Evolutionary conservation across 37 sponge, comb jelly and placozoan genomes (phyloP), one percentile per base, ranked within the genome.

Genomic region (Tethya wilhelma): DNA sequence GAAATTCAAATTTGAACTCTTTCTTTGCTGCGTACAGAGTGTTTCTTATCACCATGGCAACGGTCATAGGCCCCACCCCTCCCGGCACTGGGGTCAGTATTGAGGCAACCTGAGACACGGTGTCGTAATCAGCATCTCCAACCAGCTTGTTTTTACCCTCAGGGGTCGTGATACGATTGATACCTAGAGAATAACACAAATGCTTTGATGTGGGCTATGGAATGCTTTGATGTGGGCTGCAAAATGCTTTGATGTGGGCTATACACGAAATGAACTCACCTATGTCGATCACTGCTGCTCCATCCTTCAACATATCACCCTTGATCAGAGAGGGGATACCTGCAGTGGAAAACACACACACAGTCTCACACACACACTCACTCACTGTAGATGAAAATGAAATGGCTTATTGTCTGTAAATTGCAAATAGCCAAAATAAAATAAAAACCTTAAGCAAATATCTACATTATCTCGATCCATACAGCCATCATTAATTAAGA

Each of bases 51-150:
- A 94, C 64, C 87, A 90, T 90, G 67, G 91, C 91, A 38, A 94
- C 95, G 3, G 95, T 94, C 60, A 94, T 60, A 30, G 92, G 95
- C 44, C 95, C 95, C 64, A 94, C 95, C 56, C 95, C 95, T 74
- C 95, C 95, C 20, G 95, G 95, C 22, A 94, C 95, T 1, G 95
- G 95, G 23, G 95, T 90, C n/a, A 94, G 74, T 17, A 84, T 36
- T n/a, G 84, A 40, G 12, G 91, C 95, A 14, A 81, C 82, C 34
- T 91, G 73, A 39, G 86, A 37, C 69, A 85, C 86, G 2, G 57
- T 45, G 30, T 81, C 84, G 83, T 90, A 93, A 40, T 86, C 91
- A 14, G 86, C 91, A 58, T 93, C 94, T 63, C 94, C 94, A 22
- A 93, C 80, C 1, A 93, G 62, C 57, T 71, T 82, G 0, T 42